Evolutionary conservation across 2,113 vertebrate species (phyloP).

Genomic region (Athene noctua): DNA sequence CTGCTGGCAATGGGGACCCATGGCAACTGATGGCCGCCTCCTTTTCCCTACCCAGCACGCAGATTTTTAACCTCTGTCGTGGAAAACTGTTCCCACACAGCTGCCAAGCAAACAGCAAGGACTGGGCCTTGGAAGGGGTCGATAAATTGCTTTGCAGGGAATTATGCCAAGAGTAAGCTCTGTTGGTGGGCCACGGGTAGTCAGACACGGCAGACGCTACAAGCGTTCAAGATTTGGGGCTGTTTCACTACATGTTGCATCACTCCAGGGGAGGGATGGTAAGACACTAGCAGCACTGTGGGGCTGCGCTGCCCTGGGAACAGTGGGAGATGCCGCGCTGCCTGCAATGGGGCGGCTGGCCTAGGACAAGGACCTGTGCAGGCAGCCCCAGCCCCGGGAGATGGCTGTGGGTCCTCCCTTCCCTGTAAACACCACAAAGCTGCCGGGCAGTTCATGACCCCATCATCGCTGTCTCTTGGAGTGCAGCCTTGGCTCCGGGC

Average conservation of each 20-base stretch:
- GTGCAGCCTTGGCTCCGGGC: not conserved
- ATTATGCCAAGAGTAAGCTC: not conserved
- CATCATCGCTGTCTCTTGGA: accelerated
- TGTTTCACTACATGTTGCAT: not conserved
- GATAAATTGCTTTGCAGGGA: not conserved
- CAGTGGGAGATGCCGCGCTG: not conserved
- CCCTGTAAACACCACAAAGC: not conserved
- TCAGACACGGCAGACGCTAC: not conserved
- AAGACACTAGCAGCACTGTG: not conserved
- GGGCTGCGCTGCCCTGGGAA: accelerated
- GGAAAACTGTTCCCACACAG: accelerated
- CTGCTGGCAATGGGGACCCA: not conserved
- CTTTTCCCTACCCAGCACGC: accelerated
- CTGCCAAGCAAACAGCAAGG: not conserved
- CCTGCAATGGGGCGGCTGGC: not conserved
- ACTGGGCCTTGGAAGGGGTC: not conserved
- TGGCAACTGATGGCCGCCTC: accelerated
- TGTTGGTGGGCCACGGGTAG: accelerated
- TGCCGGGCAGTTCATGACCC: not conserved
- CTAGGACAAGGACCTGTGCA: accelerated
- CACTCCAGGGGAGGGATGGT: accelerated
- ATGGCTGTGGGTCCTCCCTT: not conserved
- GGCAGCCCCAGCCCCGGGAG: not conserved
- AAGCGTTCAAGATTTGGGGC: not conserved
- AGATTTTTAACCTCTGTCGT: not conserved